Percentiles rank a stretch among this genome's conserved stretches.
Evolutionary conservation across 1,140 invertebrate species (phyloP).

Genomic region (Parasteatoda tepidariorum): DNA sequence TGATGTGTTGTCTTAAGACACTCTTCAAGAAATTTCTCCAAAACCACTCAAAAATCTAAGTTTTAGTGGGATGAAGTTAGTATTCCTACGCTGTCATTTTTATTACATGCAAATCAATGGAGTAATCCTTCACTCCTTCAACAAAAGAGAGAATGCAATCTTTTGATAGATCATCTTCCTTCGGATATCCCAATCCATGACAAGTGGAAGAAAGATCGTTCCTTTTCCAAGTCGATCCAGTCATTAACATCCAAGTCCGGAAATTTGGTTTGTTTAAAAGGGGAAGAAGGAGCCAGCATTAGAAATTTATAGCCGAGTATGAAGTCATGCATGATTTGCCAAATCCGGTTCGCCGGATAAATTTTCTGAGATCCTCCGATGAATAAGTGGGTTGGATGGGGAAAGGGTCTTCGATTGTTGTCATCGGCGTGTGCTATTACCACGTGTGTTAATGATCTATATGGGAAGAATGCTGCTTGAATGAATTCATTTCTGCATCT

Average conservation of each 20-base stretch:
- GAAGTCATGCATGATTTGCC: conserved; percentile 60
- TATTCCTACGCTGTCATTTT: too few relatives aligned
- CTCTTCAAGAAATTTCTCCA: too few relatives aligned
- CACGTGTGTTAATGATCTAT: conserved; percentile 61
- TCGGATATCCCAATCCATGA: conserved; percentile 39
- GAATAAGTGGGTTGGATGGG: neutral
- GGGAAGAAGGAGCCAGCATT: conserved; percentile 14
- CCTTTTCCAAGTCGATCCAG: conserved; percentile 33
- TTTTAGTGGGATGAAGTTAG: too few relatives aligned
- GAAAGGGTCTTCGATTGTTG: conserved; percentile 48
- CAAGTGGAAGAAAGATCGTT: conserved; percentile 56
- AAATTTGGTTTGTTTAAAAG: conserved; percentile 59
- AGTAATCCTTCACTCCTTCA: neutral
- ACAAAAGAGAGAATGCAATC: neutral
- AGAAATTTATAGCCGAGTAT: conserved; percentile 57
- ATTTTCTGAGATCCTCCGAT: neutral
- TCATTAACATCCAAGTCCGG: conserved; percentile 57
- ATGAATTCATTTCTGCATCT: conserved; percentile 39
- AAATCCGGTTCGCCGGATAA: conserved; percentile 50
- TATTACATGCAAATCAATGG: neutral
- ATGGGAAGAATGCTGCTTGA: neutral
- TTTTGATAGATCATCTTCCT: neutral
- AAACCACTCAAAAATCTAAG: too few relatives aligned
- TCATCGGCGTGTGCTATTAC: conserved; percentile 51
- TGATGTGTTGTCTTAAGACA: too few relatives aligned